Percentiles rank a stretch among this genome's conserved stretches.
Conservation (phyloP, 2,113 vertebrate genomes). For the Daubentonia madagascariensis region DNA sequence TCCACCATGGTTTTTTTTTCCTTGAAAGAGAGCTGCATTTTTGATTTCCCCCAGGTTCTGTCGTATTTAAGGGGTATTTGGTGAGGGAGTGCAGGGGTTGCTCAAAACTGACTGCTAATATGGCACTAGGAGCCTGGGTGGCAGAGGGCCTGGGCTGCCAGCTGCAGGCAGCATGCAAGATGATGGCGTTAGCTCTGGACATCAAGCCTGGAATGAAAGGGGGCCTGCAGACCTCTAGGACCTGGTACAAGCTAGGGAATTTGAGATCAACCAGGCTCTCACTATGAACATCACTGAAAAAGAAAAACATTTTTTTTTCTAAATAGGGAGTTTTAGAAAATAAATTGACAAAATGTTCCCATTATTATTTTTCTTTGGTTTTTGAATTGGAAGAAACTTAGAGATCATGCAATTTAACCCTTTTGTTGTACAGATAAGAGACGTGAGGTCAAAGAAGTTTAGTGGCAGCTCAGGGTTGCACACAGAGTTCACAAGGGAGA, state of each 20-base stretch:
- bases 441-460: neutral
- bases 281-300: neutral
- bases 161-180: neutral
- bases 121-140: neutral
- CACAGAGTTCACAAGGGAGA: neutral
- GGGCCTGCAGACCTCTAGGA: neutral
- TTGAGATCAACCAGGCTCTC: neutral
- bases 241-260: neutral
- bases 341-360: neutral
- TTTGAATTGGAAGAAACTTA: neutral
- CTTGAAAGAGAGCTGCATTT: no score
- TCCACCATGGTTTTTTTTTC: neutral
- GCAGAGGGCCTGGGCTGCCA: fast-evolving
- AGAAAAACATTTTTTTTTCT: neutral
- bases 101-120: neutral
- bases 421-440: neutral
- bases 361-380: neutral
- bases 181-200: neutral
- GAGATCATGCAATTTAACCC: neutral
- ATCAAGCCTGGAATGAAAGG: neutral
- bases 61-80: neutral
- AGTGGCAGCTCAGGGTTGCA: no score
- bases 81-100: neutral
- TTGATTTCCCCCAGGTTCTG: neutral
- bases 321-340: neutral